Percentiles rank a stretch among this genome's conserved stretches.
phyloP scores from a whole-genome alignment of 2,113 vertebrate genomes.

The Ammospiza nelsoni region DNA sequence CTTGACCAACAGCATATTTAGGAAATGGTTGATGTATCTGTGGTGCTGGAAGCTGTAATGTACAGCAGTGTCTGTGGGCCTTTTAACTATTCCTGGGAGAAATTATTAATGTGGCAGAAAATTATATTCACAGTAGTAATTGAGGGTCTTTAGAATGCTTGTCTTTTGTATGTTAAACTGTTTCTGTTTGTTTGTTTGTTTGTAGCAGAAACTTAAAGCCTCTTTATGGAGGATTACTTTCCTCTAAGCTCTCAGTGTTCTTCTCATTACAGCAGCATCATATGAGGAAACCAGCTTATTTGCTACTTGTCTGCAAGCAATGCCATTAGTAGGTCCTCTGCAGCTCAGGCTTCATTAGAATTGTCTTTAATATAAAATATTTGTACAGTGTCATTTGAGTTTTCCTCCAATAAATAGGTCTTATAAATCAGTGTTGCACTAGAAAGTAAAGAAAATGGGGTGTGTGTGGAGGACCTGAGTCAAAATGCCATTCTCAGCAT shows the following conservation, averaged over 20 bases:
- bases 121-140: neutral
- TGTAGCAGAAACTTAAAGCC: neutral
- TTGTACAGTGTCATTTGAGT: neutral
- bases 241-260: neutral
- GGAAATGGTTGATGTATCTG: neutral
- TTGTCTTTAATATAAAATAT: neutral
- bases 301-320: neutral
- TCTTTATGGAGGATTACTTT: neutral
- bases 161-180: neutral
- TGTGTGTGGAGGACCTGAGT: neutral
- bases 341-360: neutral
- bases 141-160: neutral
- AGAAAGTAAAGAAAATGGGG: neutral
- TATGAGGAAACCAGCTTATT: neutral
- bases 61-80: neutral
- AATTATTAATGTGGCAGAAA: conserved; percentile 41
- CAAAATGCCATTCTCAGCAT: neutral
- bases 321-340: neutral
- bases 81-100: conserved; percentile 17
- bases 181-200: conserved; percentile 13
- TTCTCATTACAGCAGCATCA: neutral
- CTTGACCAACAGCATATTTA: neutral
- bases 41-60: conserved; percentile 16
- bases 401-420: neutral
- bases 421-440: neutral